Percentiles rank a stretch among this genome's conserved stretches.
phyloP scores from a whole-genome alignment of 2,888 invertebrate species.

The Acrocyrtus sp. region DNA sequence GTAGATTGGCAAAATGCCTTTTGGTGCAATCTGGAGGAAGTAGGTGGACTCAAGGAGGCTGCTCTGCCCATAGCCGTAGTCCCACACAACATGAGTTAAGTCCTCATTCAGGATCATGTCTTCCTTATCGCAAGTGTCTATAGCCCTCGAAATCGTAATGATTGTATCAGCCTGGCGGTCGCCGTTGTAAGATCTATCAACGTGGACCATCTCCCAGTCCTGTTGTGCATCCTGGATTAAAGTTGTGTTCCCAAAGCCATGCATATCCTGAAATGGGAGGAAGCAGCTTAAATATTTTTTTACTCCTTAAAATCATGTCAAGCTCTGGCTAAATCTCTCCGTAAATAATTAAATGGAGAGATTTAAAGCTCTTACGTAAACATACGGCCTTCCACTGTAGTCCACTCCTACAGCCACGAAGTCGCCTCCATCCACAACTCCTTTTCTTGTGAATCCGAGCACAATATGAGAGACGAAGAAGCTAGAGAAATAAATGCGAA shows the following conservation, averaged over 20 bases:
- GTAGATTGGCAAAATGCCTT: not conserved
- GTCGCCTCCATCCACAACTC: constrained; percentile 23
- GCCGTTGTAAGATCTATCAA: too few species aligned
- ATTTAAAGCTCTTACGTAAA: constrained; percentile 5
- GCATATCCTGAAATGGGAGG: constrained; percentile 36
- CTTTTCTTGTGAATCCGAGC: constrained; percentile 11
- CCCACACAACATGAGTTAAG: constrained; percentile 18
- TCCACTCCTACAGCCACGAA: constrained; percentile 23
- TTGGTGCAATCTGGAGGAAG: not conserved
- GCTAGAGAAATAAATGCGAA: constrained; percentile 4
- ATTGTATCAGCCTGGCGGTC: not conserved
- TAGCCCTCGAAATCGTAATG: not conserved
- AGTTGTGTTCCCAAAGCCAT: constrained; percentile 10
- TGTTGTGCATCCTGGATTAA: not conserved
- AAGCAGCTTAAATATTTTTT: too few species aligned
- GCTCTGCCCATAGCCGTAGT: not conserved
- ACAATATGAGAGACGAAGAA: constrained; percentile 11
- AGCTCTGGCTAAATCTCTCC: too few species aligned
- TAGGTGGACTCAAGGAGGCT: not conserved
- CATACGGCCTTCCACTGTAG: constrained; percentile 8
- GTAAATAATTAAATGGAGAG: too few species aligned
- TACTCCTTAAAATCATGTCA: too few species aligned
- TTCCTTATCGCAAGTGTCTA: constrained; percentile 15
- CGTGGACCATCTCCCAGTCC: constrained; percentile 1
- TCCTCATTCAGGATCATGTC: constrained; percentile 10